Evolutionary conservation across 1,140 invertebrate species (phyloP), one percentile per base, ranked within the genome.

Genomic region (Ylistrum balloti): DNA sequence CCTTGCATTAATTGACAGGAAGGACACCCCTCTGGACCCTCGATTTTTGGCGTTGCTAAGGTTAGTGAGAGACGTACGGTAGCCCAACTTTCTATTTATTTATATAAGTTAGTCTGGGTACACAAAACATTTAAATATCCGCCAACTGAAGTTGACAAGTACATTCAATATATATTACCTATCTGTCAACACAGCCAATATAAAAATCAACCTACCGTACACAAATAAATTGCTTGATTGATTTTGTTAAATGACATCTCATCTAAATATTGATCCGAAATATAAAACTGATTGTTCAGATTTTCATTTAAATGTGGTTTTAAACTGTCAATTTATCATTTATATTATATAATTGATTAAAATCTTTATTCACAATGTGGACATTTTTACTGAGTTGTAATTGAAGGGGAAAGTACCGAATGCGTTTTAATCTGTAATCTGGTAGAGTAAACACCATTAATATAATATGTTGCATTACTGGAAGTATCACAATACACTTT

Each of bases 201-300:
- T 74, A n/a, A 74, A 74, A 74, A 74, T 74, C 56, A 28, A 11
- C 56, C 56, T 74, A 74, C 56, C 56, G 28, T 74, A 74, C 56
- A 74, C n/a, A 74, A 74, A 74, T 74, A 74, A n/a, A 74, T 74
- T 74, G 56, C 56, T 74, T 74, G 22, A 74, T 74, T 74, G 56
- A 74, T 74, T 74, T 74, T 28, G n/a, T 28, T 28, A 74, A 74
- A 74, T 74, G 56, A 74, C 56, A 74, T 11, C 56, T 5, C n/a
- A 28, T 74, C 56, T 74, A 0, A 74, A 74, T 74, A 74, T 74
- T 74, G 56, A 74, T 28, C 28, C 56, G 2, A n/a, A n/a, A n/a
- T 28, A 17, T n/a, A 74, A 74, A 74, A 28, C 28, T 28, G 9
- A n/a, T 28, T 0, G 1, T 74, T 74, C 22, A 74, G 22, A 74